Evolutionary conservation across 2,797 vertebrate genomes (phyloP), one percentile per base, ranked within the genome.

Genomic region (Rousettus madagascariensis): DNA sequence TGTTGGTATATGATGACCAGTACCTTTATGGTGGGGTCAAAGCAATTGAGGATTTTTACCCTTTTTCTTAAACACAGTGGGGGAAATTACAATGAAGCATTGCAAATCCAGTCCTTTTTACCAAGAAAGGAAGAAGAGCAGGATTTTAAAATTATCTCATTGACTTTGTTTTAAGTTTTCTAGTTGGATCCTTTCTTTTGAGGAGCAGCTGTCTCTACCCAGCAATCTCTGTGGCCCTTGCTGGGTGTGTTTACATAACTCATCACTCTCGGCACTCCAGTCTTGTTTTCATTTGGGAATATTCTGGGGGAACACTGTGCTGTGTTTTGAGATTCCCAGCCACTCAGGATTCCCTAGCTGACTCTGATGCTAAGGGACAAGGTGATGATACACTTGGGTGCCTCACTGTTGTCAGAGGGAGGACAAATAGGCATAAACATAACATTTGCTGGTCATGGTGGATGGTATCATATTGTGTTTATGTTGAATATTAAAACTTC

Each of bases 321-420:
- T 90, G 90, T 90, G 79, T 85, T 97, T 83, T 93, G 95, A 94
- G 91, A 96, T 74, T 96, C 36, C 43, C 51, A 96, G 36, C 30
- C 53, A 41, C 0, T 75, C n/a, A 71, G 92, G 80, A 86, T 92
- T 97, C 91, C 93, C 51, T 7, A 5, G 66, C 86, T 86, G 49
- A 75, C 49, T 59, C 63, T 6, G 61, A 41, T 71, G 78, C 86
- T 66, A 3, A n/a, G 57, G 89, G 86, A 83, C 8, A 41, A 22
- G 17, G 2, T 36, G 26, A 74, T 55, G 75, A 46, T 43, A n/a
- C 85, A 19, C 72, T 83, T 65, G 71, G n/a, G 59, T 86, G 6
- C 1, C 0, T 61, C 69, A 38, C 75, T 2, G 3, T 49, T 16
- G 4, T 66, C 30, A 59, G 36, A 66, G 69, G 69, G 30, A 72